Evolutionary conservation across 2,113 vertebrate genomes (phyloP).

Genomic region (Triplophysa tibetana): DNA sequence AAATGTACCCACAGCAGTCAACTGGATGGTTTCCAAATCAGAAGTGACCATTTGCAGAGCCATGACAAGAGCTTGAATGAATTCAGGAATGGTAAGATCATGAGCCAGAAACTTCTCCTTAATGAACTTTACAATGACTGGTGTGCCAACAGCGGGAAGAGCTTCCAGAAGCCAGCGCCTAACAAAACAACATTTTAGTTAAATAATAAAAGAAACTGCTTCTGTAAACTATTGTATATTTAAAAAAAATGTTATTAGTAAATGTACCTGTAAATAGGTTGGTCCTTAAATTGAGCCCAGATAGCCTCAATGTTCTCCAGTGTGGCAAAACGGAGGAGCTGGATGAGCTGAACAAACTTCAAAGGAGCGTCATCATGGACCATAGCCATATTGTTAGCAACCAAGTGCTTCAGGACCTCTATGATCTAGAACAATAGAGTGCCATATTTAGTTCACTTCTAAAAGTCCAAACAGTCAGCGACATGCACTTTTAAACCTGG

Average conservation of each 20-base stretch:
- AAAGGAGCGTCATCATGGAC: slow-evolving; percentile 75
- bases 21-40: slow-evolving; percentile 68
- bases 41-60: slow-evolving; percentile 72
- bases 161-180: slow-evolving; percentile 78
- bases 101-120: slow-evolving; percentile 70
- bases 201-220: neutral
- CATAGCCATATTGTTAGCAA: slow-evolving; percentile 65
- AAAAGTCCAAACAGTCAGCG: neutral
- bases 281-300: slow-evolving; percentile 64
- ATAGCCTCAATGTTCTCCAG: slow-evolving; percentile 62
- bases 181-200: neutral
- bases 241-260: neutral
- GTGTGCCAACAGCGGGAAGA: slow-evolving; percentile 70
- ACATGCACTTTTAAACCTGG: neutral
- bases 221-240: neutral
- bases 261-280: slow-evolving; percentile 62
- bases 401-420: slow-evolving; percentile 73
- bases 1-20: slow-evolving; percentile 66
- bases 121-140: slow-evolving; percentile 71
- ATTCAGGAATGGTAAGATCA: slow-evolving; percentile 70
- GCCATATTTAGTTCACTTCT: neutral
- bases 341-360: slow-evolving; percentile 76
- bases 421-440: slow-evolving; percentile 64
- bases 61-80: slow-evolving; percentile 64
- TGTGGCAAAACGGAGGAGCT: slow-evolving; percentile 66